Percentiles rank a stretch among this genome's conserved stretches.
phyloP scores from a whole-genome alignment of 2,797 vertebrate genomes.

The Triplophysa yarkandensis region DNA sequence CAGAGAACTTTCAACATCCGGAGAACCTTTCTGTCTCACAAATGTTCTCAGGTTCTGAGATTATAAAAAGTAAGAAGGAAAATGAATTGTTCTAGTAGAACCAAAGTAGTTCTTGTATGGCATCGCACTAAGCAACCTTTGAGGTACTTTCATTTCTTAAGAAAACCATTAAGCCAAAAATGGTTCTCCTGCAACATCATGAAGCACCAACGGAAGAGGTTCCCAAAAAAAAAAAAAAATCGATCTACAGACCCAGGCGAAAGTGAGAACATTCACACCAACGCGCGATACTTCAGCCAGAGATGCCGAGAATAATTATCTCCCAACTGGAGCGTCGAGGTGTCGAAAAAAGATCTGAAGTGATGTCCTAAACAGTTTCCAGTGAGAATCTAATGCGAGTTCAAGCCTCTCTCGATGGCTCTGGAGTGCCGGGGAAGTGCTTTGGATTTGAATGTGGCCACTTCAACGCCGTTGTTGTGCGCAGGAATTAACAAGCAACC shows the following conservation, averaged over 20 bases:
- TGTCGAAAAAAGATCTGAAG: slow-evolving; percentile 65
- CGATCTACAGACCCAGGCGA: not conserved
- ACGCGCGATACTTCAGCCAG: slow-evolving; percentile 65
- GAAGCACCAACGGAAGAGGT: not conserved
- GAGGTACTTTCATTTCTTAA: too few relatives aligned
- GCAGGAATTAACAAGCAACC: slow-evolving; percentile 55
- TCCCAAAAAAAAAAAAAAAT: not conserved
- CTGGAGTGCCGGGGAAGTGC: slow-evolving; percentile 61
- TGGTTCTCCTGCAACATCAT: too few relatives aligned
- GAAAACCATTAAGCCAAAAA: too few relatives aligned
- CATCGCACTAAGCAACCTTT: too few relatives aligned
- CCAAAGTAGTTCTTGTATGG: too few relatives aligned
- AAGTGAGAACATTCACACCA: slow-evolving; percentile 6
- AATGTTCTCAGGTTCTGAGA: too few relatives aligned
- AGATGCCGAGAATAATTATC: slow-evolving; percentile 74
- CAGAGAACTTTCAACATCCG: too few relatives aligned
- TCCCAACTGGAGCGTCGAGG: slow-evolving; percentile 66
- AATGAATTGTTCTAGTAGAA: too few relatives aligned
- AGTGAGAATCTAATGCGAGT: slow-evolving; percentile 71
- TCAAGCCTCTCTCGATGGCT: slow-evolving; percentile 74
- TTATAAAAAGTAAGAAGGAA: too few relatives aligned
- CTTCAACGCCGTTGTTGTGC: slow-evolving; percentile 62
- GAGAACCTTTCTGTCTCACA: too few relatives aligned
- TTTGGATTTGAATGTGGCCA: slow-evolving; percentile 53
- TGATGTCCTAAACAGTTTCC: slow-evolving; percentile 75